Conservation (phyloP, 2,888 invertebrate genomes). For the Stenurella melanura region DNA sequence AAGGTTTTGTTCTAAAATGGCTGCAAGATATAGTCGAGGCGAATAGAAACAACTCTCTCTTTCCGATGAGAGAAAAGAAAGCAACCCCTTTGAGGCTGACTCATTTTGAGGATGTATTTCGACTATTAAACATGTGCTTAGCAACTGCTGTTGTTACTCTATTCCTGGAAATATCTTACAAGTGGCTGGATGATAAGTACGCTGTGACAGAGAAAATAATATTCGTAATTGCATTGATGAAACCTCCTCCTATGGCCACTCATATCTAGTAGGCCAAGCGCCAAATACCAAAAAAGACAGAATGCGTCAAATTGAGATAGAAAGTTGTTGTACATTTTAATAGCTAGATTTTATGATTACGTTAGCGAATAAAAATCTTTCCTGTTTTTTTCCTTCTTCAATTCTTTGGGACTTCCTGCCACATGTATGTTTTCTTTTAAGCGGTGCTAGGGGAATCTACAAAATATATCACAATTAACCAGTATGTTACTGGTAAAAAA, state of each 20-base stretch:
- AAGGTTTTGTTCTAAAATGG: conserved; percentile 57
- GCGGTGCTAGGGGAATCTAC: no score
- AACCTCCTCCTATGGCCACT: not conserved
- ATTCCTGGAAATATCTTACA: conserved; percentile 48
- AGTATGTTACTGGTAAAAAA: no score
- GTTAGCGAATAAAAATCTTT: no score
- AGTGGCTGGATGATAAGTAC: conserved; percentile 34
- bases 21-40: conserved; percentile 48
- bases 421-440: no score
- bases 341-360: no score
- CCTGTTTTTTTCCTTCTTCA: no score
- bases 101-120: conserved; percentile 57
- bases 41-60: conserved; percentile 35
- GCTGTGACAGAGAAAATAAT: conserved; percentile 28
- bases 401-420: no score
- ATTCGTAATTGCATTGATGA: conserved; percentile 27
- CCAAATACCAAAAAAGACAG: no score
- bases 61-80: conserved; percentile 33
- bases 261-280: no score
- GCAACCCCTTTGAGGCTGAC: conserved; percentile 45
- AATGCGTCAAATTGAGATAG: no score
- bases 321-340: no score
- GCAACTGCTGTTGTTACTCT: conserved; percentile 41
- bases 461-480: no score
- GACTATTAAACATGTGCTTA: conserved; percentile 49